phyloP scores from a whole-genome alignment of 1,140 invertebrate species.

The Centruroides vittatus region DNA sequence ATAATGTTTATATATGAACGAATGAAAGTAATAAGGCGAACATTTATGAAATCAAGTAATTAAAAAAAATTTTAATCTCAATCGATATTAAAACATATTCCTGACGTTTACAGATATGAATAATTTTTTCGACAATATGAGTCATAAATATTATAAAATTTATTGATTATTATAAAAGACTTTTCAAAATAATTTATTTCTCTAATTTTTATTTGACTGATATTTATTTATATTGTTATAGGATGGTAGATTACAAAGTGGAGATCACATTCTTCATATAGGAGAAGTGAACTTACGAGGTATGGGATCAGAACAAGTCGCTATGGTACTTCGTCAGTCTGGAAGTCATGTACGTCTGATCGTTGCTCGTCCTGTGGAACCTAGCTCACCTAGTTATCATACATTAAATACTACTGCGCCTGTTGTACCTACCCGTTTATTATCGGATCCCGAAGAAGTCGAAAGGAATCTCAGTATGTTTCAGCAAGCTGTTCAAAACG shows the following conservation, averaged over 20 bases:
- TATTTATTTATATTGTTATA: conserved; percentile 21
- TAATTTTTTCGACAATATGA: no score
- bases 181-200: no score
- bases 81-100: no score
- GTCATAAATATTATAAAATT: no score
- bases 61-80: no score
- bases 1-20: no score
- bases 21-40: no score
- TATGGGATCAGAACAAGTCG: conserved; percentile 86
- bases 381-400: conserved; percentile 48
- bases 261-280: conserved; percentile 89
- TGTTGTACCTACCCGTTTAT: conserved; percentile 64
- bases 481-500: conserved; percentile 9
- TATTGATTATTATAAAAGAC: no score
- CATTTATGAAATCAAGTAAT: no score
- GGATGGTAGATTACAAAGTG: conserved; percentile 72
- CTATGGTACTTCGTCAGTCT: conserved; percentile 73
- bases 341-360: conserved; percentile 72
- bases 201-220: no score
- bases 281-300: conserved; percentile 82
- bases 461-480: conserved; percentile 56
- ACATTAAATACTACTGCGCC: conserved; percentile 55
- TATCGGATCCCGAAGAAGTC: conserved; percentile 69
- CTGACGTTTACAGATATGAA: no score
- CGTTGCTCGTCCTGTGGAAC: conserved; percentile 74